Evolutionary conservation across 35 echinoderm and acorn worm species (phyloP).

Genomic region (Heliocidaris erythrogramma): DNA sequence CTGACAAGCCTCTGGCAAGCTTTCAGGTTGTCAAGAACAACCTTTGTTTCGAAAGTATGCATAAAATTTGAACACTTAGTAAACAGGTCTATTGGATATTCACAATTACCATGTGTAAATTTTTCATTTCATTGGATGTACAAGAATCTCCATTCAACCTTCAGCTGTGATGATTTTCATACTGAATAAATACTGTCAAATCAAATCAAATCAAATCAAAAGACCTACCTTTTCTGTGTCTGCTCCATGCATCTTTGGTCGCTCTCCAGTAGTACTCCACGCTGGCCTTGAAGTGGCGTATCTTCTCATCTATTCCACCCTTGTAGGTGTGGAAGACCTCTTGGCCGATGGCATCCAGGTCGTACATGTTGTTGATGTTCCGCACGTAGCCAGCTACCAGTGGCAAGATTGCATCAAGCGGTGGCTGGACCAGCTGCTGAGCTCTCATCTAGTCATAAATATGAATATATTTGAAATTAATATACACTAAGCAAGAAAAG

Average conservation of each 20-base stretch:
- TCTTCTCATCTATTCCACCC: conserved; percentile 77
- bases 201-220: not conserved
- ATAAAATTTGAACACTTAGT: too few relatives aligned
- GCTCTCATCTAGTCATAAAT: conserved; percentile 64
- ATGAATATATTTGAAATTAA: not conserved
- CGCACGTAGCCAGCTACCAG: conserved; percentile 72
- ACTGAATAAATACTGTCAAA: not conserved
- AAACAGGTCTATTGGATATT: too few relatives aligned
- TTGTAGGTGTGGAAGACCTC: conserved; percentile 84
- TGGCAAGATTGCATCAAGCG: conserved; percentile 79
- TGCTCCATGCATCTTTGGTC: conserved; percentile 87
- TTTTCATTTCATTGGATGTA: too few relatives aligned
- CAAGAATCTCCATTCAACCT: too few relatives aligned
- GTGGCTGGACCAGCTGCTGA: conserved; percentile 84
- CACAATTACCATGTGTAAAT: too few relatives aligned
- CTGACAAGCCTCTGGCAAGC: too few relatives aligned
- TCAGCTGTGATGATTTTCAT: too few relatives aligned
- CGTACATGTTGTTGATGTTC: conserved; percentile 71
- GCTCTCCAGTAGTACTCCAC: conserved; percentile 93
- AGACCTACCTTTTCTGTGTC: conserved; percentile 78
- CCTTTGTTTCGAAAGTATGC: too few relatives aligned
- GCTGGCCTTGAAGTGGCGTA: conserved; percentile 84
- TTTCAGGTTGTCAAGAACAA: too few relatives aligned
- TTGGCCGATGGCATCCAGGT: conserved; percentile 85
- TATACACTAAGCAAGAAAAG: too few relatives aligned